These are phyloP conservation scores for Orius insidiosus DNA, from an alignment of 1,140 invertebrate species.

Conservation along the genomic window DNA sequence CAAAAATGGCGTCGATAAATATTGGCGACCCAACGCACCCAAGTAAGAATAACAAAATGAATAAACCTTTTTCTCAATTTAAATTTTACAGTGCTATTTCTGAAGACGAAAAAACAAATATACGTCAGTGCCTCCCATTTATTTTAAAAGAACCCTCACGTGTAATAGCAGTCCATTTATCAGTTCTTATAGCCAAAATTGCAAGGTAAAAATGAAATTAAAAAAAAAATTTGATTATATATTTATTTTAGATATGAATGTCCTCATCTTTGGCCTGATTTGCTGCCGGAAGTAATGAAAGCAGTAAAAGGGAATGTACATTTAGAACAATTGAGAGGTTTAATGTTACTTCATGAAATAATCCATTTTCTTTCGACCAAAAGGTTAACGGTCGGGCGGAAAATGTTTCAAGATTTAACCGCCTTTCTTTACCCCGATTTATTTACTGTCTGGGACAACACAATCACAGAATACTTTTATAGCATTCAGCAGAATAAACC, in stretches of 20 bases:
- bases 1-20: slow-evolving; percentile 88
- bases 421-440: slow-evolving; percentile 50
- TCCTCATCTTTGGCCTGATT: slow-evolving; percentile 64
- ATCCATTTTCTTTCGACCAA: slow-evolving; percentile 78
- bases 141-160: slow-evolving; percentile 68
- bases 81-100: slow-evolving; percentile 41
- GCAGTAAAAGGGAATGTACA: slow-evolving; percentile 42
- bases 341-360: slow-evolving; percentile 75
- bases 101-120: slow-evolving; percentile 55
- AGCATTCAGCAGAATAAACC: slow-evolving; percentile 27
- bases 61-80: background rate
- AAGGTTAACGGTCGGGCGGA: slow-evolving; percentile 52
- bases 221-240: no score
- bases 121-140: slow-evolving; percentile 50
- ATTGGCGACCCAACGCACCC: slow-evolving; percentile 74
- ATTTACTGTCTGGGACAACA: slow-evolving; percentile 51
- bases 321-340: slow-evolving; percentile 46
- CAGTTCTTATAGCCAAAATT: slow-evolving; percentile 71
- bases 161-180: slow-evolving; percentile 73
- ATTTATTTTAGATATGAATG: slow-evolving; percentile 48
- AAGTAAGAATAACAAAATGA: slow-evolving; percentile 35
- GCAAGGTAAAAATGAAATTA: slow-evolving; percentile 50
- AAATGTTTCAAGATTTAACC: slow-evolving; percentile 64
- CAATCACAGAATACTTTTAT: slow-evolving; percentile 22
- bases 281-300: slow-evolving; percentile 63